phyloP scores from a whole-genome alignment of 2,113 vertebrate genomes.

The Pogona vitticeps region DNA sequence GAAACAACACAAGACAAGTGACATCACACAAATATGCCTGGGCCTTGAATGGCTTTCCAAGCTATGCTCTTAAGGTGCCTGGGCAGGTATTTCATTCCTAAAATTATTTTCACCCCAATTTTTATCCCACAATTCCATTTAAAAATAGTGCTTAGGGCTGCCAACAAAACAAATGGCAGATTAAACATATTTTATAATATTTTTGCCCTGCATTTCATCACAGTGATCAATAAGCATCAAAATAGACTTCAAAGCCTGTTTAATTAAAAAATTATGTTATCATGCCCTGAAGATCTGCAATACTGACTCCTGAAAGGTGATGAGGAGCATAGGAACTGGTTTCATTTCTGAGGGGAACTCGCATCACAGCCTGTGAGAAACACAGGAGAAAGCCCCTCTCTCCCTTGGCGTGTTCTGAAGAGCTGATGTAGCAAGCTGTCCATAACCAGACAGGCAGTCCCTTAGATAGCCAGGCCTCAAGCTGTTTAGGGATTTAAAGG shows the following conservation, averaged over 20 bases:
- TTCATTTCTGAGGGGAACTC: not conserved
- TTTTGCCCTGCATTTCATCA: not conserved
- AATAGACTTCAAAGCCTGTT: not conserved
- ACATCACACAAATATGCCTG: not conserved
- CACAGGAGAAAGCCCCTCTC: not conserved
- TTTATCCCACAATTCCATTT: not conserved
- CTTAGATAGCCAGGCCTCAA: not conserved
- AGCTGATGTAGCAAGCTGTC: no score
- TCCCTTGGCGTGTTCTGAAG: no score
- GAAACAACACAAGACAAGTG: no score
- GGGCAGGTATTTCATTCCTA: no score
- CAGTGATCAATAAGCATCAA: not conserved
- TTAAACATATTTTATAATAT: not conserved
- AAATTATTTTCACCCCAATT: not conserved
- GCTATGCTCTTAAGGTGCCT: no score
- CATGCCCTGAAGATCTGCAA: no score
- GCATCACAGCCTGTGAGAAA: not conserved
- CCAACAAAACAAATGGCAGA: not conserved
- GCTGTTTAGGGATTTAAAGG: not conserved
- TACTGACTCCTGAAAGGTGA: not conserved
- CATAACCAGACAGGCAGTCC: not conserved
- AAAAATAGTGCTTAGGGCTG: not conserved
- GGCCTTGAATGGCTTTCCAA: no score
- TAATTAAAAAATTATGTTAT: not conserved
- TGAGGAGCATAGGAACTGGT: not conserved